Base-by-base conservation (phyloP, 1,140 invertebrate species). In the Eueides isabella region DNA sequence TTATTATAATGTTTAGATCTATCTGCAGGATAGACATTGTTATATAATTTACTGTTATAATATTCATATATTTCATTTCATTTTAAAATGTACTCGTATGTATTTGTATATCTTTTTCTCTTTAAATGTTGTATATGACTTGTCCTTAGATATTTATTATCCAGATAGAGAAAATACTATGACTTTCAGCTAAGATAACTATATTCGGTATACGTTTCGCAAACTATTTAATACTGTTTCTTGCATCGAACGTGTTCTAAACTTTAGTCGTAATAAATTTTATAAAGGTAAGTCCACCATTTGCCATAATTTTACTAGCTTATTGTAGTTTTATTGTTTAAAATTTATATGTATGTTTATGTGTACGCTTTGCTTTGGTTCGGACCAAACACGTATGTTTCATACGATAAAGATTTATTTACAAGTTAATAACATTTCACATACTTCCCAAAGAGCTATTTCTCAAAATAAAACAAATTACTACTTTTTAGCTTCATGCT, bases 281-380 rank as follows among this genome's bases (percentile, higher is more conserved):
- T 19, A 19, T 48, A 23, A 6, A 48, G 41, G 9, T 19, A 48
- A 48, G n/a, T 48, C n/a, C n/a, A 48, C 41, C 41, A 19, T 48
- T 48, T 48, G 19, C 41, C n/a, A 48, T 48, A 48, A 19, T 48
- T 48, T 48, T 48, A 19, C 16, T 19, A n/a, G 2, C 1, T 16
- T 48, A 16, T 48, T 48, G n/a, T 48, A 23, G n/a, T 48, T 48
- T 48, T 48, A 48, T 48, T 48, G n/a, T 23, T 48, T 48, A 9
- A 23, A 48, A 16, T 48, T 48, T 19, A 48, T 19, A n/a, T 0
- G n/a, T 48, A 48, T 19, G 5, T n/a, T 16, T 16, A 16, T 19
- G 5, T n/a, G 41, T 16, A 16, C 2, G 14, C 5, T 44, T 44
- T 19, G 41, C 16, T 12, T 38, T 44, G n/a, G 41, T n/a, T 5